phyloP scores from a whole-genome alignment of 2,113 vertebrate species.

The Toxotes chatareus region DNA sequence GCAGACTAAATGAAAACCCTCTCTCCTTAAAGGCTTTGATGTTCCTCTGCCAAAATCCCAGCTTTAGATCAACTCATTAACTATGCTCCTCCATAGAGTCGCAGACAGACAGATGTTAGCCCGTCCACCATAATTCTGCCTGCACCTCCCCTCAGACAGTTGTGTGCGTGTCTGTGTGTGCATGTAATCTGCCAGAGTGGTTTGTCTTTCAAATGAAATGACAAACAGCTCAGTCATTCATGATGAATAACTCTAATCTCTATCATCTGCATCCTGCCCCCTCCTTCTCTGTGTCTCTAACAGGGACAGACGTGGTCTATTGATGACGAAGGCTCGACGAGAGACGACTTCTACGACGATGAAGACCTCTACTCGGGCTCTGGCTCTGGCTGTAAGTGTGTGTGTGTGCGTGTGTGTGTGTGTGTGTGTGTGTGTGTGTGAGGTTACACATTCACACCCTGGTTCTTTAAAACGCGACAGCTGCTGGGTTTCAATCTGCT shows the following conservation, averaged over 20 bases:
- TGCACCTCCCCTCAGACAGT: constrained; percentile 33
- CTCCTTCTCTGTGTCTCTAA: constrained; percentile 33
- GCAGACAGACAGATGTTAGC: constrained; percentile 74
- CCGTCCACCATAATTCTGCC: constrained; percentile 48
- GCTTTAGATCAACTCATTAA: constrained; percentile 72
- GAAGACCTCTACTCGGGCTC: constrained; percentile 87
- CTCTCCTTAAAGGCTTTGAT: constrained; percentile 65
- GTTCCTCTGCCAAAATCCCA: constrained; percentile 65
- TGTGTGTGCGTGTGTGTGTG: constrained; percentile 10
- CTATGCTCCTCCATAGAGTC: constrained; percentile 60
- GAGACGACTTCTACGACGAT: constrained; percentile 82
- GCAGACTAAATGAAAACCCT: constrained; percentile 43
- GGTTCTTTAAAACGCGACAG: constrained; percentile 74
- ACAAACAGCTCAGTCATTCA: constrained; percentile 56
- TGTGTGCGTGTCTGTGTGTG: constrained; percentile 46
- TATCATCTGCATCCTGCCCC: constrained; percentile 21
- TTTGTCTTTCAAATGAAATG: constrained; percentile 66
- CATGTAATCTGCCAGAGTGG: constrained; percentile 75
- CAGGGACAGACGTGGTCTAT: constrained; percentile 77
- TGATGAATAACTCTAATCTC: constrained; percentile 61
- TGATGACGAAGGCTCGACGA: constrained; percentile 82
- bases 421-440: constrained; percentile 27
- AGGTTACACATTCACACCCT: constrained; percentile 52
- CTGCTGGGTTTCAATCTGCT: constrained; percentile 79
- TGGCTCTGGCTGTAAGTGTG: constrained; percentile 86